Evolutionary conservation across 2,797 vertebrate species (phyloP).

Genomic region (Syngnathus rostellatus): DNA sequence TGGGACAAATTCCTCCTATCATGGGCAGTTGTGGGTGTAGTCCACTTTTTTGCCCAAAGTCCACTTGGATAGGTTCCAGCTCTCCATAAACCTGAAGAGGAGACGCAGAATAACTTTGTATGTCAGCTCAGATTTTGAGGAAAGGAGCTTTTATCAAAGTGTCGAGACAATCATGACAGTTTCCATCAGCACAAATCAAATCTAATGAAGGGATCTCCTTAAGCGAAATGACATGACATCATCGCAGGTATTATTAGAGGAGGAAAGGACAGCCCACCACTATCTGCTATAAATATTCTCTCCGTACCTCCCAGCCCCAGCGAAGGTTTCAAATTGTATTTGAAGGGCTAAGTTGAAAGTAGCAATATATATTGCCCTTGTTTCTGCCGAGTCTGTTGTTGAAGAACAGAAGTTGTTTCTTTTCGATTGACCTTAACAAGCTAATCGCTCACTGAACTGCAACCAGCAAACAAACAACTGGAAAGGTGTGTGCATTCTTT

Average conservation of each 20-base stretch:
- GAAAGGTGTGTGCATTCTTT: neutral
- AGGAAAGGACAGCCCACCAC: conserved; percentile 13
- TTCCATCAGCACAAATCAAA: neutral
- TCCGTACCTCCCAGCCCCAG: conserved; percentile 34
- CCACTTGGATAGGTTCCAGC: neutral
- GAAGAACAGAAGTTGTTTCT: neutral
- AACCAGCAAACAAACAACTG: neutral
- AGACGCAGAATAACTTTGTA: neutral
- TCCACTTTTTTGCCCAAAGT: neutral
- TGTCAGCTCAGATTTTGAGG: neutral
- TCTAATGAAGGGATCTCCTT: neutral
- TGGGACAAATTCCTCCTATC: neutral
- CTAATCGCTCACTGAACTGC: conserved; percentile 9
- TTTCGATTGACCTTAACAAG: neutral
- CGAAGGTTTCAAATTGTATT: conserved; percentile 53
- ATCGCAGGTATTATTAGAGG: conserved; percentile 8
- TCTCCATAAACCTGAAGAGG: neutral
- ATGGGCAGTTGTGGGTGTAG: neutral
- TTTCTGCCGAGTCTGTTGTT: neutral
- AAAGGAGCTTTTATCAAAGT: no score
- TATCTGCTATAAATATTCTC: conserved; percentile 47
- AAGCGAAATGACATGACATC: neutral
- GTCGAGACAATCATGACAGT: neutral
- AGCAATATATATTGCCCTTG: conserved; percentile 12
- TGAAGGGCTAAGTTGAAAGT: conserved; percentile 42